Evolutionary conservation across 2,888 invertebrate genomes (phyloP), one percentile per base, ranked within the genome.

Genomic region (Sclerodermus sp.): DNA sequence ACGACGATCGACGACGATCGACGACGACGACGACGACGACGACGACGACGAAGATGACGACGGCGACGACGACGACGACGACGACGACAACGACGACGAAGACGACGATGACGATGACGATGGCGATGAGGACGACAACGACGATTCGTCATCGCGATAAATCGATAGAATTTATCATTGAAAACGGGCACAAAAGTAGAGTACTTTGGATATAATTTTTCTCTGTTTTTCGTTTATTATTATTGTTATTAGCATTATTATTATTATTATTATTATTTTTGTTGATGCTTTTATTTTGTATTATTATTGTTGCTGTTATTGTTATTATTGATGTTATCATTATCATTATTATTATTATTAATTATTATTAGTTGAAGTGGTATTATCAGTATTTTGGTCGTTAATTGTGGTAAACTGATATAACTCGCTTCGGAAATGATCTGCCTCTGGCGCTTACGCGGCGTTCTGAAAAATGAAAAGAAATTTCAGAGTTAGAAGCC

Each of bases 401-500:
- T 48, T 63, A 59, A 56, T 43, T 58, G 58, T 54, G 58, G 57
- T 56, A 57, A 54, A 62, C 45, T 51, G 60, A 57, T 58, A 57
- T 58, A 60, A 60, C 59, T 57, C 52, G 62, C 59, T 64, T 62
- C 68, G 67, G 66, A 53, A 56, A 58, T 52, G 49, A 49, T 53
- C 62, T 53, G 55, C n/a, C 62, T 60, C 66, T 62, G 65, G 67
- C 62, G 69, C 60, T 73, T 72, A 73, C 62, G 72, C 70, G 67
- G 67, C 66, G 68, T 69, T 72, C 73, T 73, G 73, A 71, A 73
- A 71, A 66, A 51, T 49, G 53, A 43, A 32, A 45, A 44, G 18
- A 49, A 39, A 32, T 14, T 42, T 31, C 34, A 34, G 34, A 34
- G 34, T 34, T 34, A 34, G 13, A 34, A n/a, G n/a, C 34, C 34